Evolutionary conservation across 2,797 vertebrate genomes (phyloP).

Genomic region (Leucoraja ocellata): DNA sequence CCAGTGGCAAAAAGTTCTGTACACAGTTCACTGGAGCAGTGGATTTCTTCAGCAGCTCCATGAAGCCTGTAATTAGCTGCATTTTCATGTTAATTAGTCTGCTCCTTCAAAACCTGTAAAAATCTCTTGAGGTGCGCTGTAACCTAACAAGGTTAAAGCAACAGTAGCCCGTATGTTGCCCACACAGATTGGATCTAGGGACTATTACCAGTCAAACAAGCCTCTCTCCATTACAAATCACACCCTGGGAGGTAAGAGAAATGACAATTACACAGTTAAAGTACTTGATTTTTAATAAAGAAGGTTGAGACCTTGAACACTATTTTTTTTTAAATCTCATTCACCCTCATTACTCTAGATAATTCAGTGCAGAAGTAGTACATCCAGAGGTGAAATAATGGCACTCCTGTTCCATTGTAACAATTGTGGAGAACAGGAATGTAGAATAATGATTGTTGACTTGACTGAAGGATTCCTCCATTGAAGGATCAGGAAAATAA

Average conservation of each 20-base stretch:
- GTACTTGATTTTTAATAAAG: background rate
- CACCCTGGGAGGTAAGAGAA: background rate
- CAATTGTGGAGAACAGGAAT: background rate
- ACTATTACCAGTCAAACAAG: background rate
- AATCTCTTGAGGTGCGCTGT: conserved; percentile 27
- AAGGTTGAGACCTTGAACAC: too few species aligned
- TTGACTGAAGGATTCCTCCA: background rate
- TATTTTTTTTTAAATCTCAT: background rate
- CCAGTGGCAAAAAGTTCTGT: conserved; percentile 31
- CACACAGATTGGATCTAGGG: background rate
- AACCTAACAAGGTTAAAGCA: conserved; percentile 36
- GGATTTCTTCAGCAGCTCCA: conserved; percentile 32
- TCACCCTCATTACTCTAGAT: background rate
- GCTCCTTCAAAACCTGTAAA: conserved; percentile 44
- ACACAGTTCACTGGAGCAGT: conserved; percentile 35
- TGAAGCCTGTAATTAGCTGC: conserved; percentile 51
- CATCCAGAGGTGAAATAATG: background rate
- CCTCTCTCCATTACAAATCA: background rate
- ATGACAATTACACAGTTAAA: background rate
- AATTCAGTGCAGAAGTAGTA: background rate
- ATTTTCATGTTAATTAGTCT: conserved; percentile 53
- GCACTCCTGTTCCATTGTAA: too few species aligned
- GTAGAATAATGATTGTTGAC: background rate
- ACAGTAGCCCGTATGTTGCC: conserved; percentile 8
- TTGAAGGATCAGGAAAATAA: background rate